Percentiles rank a stretch among this genome's conserved stretches.
Evolutionary conservation across 92 coral and sea anemone species (phyloP).

Genomic region (Epizoanthus rinbou): DNA sequence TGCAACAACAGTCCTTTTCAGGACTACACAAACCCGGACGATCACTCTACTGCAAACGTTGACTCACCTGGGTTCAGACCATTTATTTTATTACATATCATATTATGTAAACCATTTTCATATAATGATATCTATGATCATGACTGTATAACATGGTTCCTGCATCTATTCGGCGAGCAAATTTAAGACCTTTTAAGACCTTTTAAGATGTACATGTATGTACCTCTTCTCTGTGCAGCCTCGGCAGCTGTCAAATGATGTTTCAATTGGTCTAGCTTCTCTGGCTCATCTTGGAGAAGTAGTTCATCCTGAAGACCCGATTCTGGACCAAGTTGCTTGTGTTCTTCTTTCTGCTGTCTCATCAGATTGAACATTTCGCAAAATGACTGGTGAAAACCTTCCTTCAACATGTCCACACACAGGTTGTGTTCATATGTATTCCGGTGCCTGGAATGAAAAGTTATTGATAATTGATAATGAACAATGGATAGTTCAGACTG

Average conservation of each 20-base stretch:
- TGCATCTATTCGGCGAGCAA: too few relatives aligned
- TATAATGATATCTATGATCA: too few relatives aligned
- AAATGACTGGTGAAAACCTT: constrained; percentile 97
- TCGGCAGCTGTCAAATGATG: constrained; percentile 88
- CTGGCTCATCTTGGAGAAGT: constrained; percentile 81
- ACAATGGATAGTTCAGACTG: neutral
- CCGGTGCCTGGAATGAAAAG: constrained; percentile 70
- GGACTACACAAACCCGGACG: too few relatives aligned
- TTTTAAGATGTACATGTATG: neutral
- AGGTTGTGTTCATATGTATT: constrained; percentile 93
- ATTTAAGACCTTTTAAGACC: too few relatives aligned
- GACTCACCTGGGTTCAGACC: too few relatives aligned
- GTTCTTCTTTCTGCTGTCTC: constrained; percentile 77
- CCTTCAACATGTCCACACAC: constrained; percentile 97
- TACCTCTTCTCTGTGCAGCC: constrained; percentile 94
- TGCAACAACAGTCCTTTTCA: too few relatives aligned
- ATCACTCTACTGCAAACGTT: too few relatives aligned
- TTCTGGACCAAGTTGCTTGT: constrained; percentile 79
- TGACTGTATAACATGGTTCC: too few relatives aligned
- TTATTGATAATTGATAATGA: neutral
- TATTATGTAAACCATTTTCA: too few relatives aligned
- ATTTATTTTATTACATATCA: too few relatives aligned
- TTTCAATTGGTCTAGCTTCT: constrained; percentile 88
- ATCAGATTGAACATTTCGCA: constrained; percentile 89
- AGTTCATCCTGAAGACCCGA: constrained; percentile 84